phyloP scores from a whole-genome alignment of 1,140 invertebrate species.

The Chironomus tepperi region DNA sequence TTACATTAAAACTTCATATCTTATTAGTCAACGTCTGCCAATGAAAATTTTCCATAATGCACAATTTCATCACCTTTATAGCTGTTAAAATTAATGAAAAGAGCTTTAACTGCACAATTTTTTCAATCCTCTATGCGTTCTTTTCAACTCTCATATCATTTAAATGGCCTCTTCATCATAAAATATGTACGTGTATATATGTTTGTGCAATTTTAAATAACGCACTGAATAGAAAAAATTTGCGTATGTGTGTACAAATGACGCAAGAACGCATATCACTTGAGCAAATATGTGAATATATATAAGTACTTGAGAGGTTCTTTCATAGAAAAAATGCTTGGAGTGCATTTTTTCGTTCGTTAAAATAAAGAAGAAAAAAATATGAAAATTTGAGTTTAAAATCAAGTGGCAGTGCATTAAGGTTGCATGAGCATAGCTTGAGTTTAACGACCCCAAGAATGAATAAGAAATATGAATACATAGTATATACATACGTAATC shows the following conservation, averaged over 20 bases:
- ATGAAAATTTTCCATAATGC: no score
- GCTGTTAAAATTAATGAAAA: neutral
- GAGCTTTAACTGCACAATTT: neutral
- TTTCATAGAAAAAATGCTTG: neutral
- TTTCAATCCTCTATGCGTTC: neutral
- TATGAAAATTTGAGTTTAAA: neutral
- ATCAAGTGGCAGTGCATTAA: neutral
- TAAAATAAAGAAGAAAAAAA: conserved; percentile 2
- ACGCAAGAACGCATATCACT: neutral
- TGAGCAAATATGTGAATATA: neutral
- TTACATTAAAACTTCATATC: no score
- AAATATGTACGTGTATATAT: neutral
- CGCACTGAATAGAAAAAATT: no score
- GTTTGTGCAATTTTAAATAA: neutral
- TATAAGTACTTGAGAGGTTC: neutral
- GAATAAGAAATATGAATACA: neutral
- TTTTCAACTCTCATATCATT: neutral
- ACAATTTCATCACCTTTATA: no score
- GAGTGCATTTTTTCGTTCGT: conserved; percentile 6
- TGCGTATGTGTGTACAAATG: neutral
- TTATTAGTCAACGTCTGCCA: no score
- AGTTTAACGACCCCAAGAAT: conserved; percentile 1
- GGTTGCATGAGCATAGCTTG: neutral
- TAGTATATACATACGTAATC: neutral
- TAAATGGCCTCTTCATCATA: neutral